Base-by-base conservation (phyloP, 1,140 invertebrate genomes). In the Aphaenogaster floridana region DNA sequence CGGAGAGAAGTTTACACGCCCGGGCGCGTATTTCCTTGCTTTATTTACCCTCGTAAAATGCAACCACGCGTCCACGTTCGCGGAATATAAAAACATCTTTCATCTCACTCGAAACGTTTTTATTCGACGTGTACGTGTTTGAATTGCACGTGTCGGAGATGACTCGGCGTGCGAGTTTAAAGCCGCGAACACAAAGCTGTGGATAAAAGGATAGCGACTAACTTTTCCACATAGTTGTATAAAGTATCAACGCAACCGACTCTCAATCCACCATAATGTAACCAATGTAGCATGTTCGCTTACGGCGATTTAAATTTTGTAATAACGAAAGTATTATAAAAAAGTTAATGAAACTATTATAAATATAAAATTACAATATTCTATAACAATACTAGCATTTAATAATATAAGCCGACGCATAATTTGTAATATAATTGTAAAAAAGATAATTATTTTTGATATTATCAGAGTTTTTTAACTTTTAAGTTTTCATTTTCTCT, bases 31-130 rank as follows among this genome's bases (percentile, higher is more conserved):
- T 76, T 76, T 61, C 28, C 80, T 76, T 84, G 80, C 69, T 84
- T 84, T 84, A 84, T 84, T 84, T 84, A 84, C 28, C 69, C 80
- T 76, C 80, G 80, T 76, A 76, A 76, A 84, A 84, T 76, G 69
- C 54, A 74, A 84, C 80, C 52, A 61, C 34, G 39, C 61, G 28
- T 59, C 54, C 52, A 84, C 57, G 69, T 72, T 36, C 7, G 54
- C 45, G 11, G 80, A 84, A 84, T 84, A 84, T 84, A 84, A 84
- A 84, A 84, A 76, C 69, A 63, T 76, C 80, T 76, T 84, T 76
- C 45, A 61, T 83, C 80, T 71, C 54, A 61, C 69, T 84, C 69
- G 69, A 84, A 76, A 84, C 42, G 57, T 84, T 84, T 84, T 76
- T 84, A 84, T 84, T 72, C 69, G 68, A 48, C 54, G 42, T 45